Evolutionary conservation across 2,797 vertebrate species (phyloP), one percentile per base, ranked within the genome.

Genomic region (Sarcophilus harrisii): DNA sequence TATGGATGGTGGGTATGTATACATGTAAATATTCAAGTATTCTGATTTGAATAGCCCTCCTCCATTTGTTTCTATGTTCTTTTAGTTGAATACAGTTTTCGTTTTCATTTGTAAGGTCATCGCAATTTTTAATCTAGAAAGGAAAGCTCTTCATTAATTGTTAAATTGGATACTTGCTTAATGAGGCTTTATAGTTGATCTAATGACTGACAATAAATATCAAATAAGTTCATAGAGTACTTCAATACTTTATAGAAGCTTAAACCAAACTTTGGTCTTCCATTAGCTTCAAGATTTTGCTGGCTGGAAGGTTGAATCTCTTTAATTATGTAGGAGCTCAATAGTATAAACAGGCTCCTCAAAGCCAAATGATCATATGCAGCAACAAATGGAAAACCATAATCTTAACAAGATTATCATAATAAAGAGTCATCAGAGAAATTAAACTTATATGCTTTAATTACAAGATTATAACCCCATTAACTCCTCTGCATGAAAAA

Each of bases 381-480:
- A 97, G 92, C 94, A 98, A 98, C 97, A 99, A 99, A 99, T 98
- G 92, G 98, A 93, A 98, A 87, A 96, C 73, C 95, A 97, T 97
- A 98, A 98, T 98, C 98, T 98, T 98, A 98, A 99, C 97, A 98
- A 98, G 98, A 98, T 99, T 99, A 98, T 98, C 97, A 98, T 98
- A 97, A 98, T 98, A 98, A 98, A 98, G 96, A 98, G 97, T 98
- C 98, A 98, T 98, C 92, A 92, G 98, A 98, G 97, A 99, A 99
- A 98, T 98, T 97, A 98, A 98, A 98, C 98, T 98, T 97, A 99
- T 99, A 96, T 98, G 96, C 97, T 98, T 99, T 98, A 99, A 99
- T 98, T 98, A 98, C 94, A 96, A 98, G 98, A 98, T 99, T 99
- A 98, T 99, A 99, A 98, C 98, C 98, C 98, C 97, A 99, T 99